Base-by-base conservation (phyloP, 2,797 vertebrate genomes). In the Ceryle rudis region DNA sequence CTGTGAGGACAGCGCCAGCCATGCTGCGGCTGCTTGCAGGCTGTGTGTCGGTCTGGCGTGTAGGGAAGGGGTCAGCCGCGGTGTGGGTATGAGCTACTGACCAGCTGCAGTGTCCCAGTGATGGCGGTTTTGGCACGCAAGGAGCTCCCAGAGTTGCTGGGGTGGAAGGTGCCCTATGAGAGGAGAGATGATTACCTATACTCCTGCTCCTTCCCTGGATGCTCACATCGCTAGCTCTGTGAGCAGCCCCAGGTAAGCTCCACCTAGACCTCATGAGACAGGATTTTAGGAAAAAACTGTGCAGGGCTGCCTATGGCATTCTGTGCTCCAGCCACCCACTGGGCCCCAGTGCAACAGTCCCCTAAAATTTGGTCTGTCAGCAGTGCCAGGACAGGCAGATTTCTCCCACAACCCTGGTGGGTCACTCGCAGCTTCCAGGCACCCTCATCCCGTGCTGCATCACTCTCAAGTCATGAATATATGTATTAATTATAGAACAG, bases 401-500 rank as follows among this genome's bases (percentile, higher is more conserved):
- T 46, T 29, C 83, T 67, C 8, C 65, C 39, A 41, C 7, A 5
- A 33, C 54, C 84, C 73, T 44, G 41, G 1, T 2, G 14, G 33
- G 72, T 87, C n/a, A 14, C 67, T 75, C 9, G 3, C 0, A 0
- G 69, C 61, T 91, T 86, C 14, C 81, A 1, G 0, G 55, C 89
- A 69, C 25, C 65, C 22, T 75, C 39, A 72, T 87, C 82, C 82
- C 83, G 69, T n/a, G 18, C 90, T 96, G 95, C 92, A 87, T 87
- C 47, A 12, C 4, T 5, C 35, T 81, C 41, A 61, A 90, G 79
- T 91, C 94, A 95, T 95, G 89, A 96, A 95, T 96, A 94, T 86
- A 93, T 83, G 93, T 86, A 94, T 96, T 95, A 96, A 92, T 79
- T 65, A 83, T 73, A 81, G 78, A 77, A 86, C 5, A 86, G 73